These are phyloP conservation scores for Petrophora chlorosata DNA, from an alignment of 2,888 invertebrate genomes.

Conservation along the genomic window DNA sequence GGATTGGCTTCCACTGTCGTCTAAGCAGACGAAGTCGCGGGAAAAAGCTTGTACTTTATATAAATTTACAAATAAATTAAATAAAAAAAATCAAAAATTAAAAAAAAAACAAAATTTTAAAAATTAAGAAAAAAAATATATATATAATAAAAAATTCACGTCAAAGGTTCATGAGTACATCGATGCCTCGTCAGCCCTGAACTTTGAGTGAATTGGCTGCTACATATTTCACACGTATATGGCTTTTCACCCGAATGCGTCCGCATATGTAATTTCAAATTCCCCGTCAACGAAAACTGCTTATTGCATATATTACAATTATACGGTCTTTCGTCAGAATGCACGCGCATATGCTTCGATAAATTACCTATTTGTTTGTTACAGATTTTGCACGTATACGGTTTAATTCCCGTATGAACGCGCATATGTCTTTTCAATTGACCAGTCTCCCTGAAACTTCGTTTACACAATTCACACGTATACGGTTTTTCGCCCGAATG, in stretches of 20 bases:
- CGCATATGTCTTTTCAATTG: conserved; percentile 70
- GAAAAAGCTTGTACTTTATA: too few relatives aligned
- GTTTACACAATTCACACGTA: conserved; percentile 64
- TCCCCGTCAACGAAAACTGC: conserved; percentile 59
- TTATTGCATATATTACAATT: conserved; percentile 60
- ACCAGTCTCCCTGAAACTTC: conserved; percentile 66
- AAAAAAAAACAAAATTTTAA: too few relatives aligned
- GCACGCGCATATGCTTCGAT: conserved; percentile 70
- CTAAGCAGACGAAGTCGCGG: too few relatives aligned
- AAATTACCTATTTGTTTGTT: conserved; percentile 74
- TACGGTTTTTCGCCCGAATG: conserved; percentile 73
- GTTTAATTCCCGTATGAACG: conserved; percentile 67
- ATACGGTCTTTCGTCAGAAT: conserved; percentile 59
- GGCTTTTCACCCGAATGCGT: conserved; percentile 55
- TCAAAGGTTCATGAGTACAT: conserved; percentile 46
- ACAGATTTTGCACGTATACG: conserved; percentile 72
- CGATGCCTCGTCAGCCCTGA: conserved; percentile 57
- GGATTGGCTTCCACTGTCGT: too few relatives aligned
- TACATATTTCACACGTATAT: conserved; percentile 53
- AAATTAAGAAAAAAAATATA: too few relatives aligned
- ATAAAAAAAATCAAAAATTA: too few relatives aligned
- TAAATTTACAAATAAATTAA: too few relatives aligned
- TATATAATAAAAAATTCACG: too few relatives aligned
- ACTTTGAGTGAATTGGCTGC: conserved; percentile 54
- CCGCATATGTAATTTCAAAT: conserved; percentile 61